Percentiles rank a stretch among this genome's conserved stretches.
phyloP scores from a whole-genome alignment of 2,797 vertebrate species.

The Cryptoblepharus egeriae region DNA sequence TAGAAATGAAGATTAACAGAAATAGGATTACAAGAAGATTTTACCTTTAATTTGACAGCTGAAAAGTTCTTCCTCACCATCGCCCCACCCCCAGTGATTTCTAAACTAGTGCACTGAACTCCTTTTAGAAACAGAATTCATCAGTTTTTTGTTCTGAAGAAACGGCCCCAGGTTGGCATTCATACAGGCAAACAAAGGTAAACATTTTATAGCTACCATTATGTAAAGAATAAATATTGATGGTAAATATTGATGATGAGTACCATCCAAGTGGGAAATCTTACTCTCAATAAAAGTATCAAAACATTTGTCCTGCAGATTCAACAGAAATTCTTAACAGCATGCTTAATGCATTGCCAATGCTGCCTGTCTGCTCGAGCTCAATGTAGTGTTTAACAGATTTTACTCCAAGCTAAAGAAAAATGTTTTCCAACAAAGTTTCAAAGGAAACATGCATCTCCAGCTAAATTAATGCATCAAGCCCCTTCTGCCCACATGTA shows the following conservation, averaged over 20 bases:
- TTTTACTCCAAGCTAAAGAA: constrained; percentile 76
- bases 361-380: constrained; percentile 97
- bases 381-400: constrained; percentile 83
- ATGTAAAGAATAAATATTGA: constrained; percentile 77
- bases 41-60: constrained; percentile 59
- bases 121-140: constrained; percentile 71
- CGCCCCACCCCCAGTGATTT: constrained; percentile 43
- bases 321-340: constrained; percentile 78
- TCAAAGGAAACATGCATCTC: constrained; percentile 77
- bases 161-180: constrained; percentile 87
- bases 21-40: constrained; percentile 66
- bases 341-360: constrained; percentile 92
- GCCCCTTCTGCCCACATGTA: constrained; percentile 48
- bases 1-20: constrained; percentile 71
- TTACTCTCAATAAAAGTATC: constrained; percentile 77
- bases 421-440: constrained; percentile 68
- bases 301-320: constrained; percentile 77
- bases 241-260: too few relatives aligned
- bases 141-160: constrained; percentile 70
- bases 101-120: constrained; percentile 72
- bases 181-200: constrained; percentile 93
- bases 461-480: constrained; percentile 60
- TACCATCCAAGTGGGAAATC: constrained; percentile 76
- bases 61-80: constrained; percentile 47
- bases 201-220: constrained; percentile 82